These are phyloP conservation scores for Batillaria attramentaria DNA, from an alignment of 1,140 invertebrate species.

Conservation along the genomic window DNA sequence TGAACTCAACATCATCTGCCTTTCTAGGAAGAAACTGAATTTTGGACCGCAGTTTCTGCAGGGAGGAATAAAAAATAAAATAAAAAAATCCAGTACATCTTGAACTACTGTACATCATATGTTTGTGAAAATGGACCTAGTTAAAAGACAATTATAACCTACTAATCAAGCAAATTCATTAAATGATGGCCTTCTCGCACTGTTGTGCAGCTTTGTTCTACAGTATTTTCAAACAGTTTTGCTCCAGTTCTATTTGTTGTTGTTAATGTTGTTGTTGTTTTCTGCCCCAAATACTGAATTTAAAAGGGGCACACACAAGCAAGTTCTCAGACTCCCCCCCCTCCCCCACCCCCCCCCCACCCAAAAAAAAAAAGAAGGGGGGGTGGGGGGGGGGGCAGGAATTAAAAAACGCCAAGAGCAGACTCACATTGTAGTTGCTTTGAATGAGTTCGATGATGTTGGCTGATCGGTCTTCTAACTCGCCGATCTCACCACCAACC, in stretches of 20 bases:
- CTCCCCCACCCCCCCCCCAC: too few relatives aligned
- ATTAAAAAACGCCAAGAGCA: too few relatives aligned
- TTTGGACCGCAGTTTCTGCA: slow-evolving; percentile 89
- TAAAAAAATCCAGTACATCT: background rate
- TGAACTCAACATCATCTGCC: slow-evolving; percentile 84
- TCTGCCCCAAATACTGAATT: background rate
- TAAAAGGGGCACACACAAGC: background rate
- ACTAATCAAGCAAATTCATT: too few relatives aligned
- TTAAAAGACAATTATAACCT: too few relatives aligned
- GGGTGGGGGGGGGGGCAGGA: too few relatives aligned
- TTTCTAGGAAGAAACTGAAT: slow-evolving; percentile 84
- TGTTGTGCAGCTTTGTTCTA: too few relatives aligned
- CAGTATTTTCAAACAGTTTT: too few relatives aligned
- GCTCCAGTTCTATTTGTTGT: background rate
- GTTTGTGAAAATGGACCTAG: too few relatives aligned
- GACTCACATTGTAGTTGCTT: slow-evolving; percentile 87
- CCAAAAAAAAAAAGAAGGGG: background rate
- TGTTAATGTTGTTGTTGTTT: background rate
- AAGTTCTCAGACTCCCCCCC: background rate
- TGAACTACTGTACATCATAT: too few relatives aligned
- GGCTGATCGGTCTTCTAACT: slow-evolving; percentile 87
- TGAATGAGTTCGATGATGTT: slow-evolving; percentile 94
- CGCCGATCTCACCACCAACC: slow-evolving; percentile 83
- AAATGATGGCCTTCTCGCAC: too few relatives aligned
- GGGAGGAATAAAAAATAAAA: slow-evolving; percentile 66